These are phyloP conservation scores for Hoplodrina blanda DNA, from an alignment of 2,888 invertebrate species.

Conservation along the genomic window DNA sequence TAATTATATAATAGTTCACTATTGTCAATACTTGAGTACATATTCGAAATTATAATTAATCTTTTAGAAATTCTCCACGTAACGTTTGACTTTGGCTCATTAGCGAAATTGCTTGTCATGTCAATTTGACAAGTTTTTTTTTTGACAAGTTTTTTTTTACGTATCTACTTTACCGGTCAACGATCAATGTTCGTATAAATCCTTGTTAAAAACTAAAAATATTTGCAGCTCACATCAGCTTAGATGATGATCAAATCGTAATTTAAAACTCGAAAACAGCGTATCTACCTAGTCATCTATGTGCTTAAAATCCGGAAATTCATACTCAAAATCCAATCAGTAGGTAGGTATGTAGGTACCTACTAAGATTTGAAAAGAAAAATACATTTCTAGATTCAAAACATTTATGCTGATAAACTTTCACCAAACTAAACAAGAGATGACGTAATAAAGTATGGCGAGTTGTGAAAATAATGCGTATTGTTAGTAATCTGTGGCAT, in stretches of 20 bases:
- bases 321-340: no score
- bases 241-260: no score
- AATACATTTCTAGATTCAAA: not conserved
- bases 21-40: slow-evolving; percentile 24
- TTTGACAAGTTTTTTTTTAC: slow-evolving; percentile 1
- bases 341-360: no score
- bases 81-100: slow-evolving; percentile 37
- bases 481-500: slow-evolving; percentile 60
- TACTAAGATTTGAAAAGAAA: no score
- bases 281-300: no score
- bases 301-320: no score
- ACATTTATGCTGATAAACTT: slow-evolving; percentile 47
- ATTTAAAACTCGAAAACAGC: no score
- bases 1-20: slow-evolving; percentile 31
- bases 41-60: slow-evolving; percentile 8
- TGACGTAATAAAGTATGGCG: slow-evolving; percentile 55
- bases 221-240: not conserved
- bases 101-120: slow-evolving; percentile 22
- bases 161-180: not conserved
- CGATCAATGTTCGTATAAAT: not conserved
- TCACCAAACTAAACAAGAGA: slow-evolving; percentile 50
- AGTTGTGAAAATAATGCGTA: slow-evolving; percentile 59
- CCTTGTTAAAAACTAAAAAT: not conserved
- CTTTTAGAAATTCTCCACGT: slow-evolving; percentile 13
- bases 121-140: slow-evolving; percentile 16